A percentile compares a stretch with the other conserved stretches of the same genome.
Evolutionary conservation across 1,140 invertebrate species (phyloP).

Genomic region (Sycophaga agraensis): DNA sequence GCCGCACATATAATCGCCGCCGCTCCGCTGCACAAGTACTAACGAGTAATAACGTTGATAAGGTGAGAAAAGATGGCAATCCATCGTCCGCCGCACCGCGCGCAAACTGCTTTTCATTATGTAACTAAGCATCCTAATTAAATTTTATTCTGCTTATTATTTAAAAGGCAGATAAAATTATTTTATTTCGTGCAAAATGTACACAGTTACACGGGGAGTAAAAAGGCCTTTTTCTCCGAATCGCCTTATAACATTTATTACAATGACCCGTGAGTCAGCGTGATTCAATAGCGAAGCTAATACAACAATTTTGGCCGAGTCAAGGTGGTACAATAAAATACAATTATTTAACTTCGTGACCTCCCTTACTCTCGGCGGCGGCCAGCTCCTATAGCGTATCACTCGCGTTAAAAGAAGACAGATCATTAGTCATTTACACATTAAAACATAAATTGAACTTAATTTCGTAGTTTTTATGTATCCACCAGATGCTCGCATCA

Average conservation of each 20-base stretch:
- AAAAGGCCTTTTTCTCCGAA: slow-evolving; percentile 3
- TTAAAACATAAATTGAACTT: slow-evolving; percentile 16
- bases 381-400: neutral
- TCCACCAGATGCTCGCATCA: neutral
- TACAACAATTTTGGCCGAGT: slow-evolving; percentile 24
- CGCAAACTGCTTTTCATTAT: too few relatives aligned
- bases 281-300: slow-evolving; percentile 20
- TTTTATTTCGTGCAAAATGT: too few relatives aligned
- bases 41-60: too few relatives aligned
- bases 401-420: neutral
- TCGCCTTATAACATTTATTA: slow-evolving; percentile 25
- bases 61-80: too few relatives aligned
- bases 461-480: slow-evolving; percentile 6
- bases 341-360: slow-evolving; percentile 26
- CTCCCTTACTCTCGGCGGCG: too few relatives aligned
- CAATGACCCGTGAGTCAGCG: slow-evolving; percentile 10
- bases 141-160: too few relatives aligned
- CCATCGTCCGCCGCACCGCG: too few relatives aligned
- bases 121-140: too few relatives aligned
- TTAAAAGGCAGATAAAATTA: too few relatives aligned
- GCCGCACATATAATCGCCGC: too few relatives aligned
- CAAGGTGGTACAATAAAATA: slow-evolving; percentile 23
- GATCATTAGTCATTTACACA: slow-evolving; percentile 9
- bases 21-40: too few relatives aligned
- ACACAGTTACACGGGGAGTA: neutral